Base-by-base conservation (phyloP, 2,797 vertebrate species). In the Todus mexicanus region DNA sequence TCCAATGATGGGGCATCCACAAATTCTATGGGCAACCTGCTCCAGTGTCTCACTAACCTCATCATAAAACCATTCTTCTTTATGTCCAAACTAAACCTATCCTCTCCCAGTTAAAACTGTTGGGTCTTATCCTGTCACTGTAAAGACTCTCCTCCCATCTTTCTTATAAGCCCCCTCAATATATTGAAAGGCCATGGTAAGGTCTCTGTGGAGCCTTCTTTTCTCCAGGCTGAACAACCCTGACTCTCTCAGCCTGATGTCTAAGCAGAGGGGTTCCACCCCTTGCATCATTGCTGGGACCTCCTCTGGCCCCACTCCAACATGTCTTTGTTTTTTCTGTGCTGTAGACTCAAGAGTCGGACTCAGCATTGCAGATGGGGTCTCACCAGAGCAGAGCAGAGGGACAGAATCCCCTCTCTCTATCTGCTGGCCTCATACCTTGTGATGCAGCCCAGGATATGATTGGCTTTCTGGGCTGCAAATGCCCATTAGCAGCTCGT, bases 351-450 rank as follows among this genome's bases (percentile, higher is more conserved):
- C n/a, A n/a, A n/a, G n/a, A n/a, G n/a, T n/a, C n/a, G n/a, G n/a
- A n/a, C n/a, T n/a, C n/a, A n/a, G n/a, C n/a, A 23, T n/a, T 59
- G 1, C 43, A 21, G 2, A 3, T 35, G 17, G 11, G 4, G 25
- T 48, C 37, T 56, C 35, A 63, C 8, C 2, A 77, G 21, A 56
- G 40, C 11, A 9, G 25, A 31, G 11, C 4, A 50, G 21, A 38
- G 47, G 8, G 31, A 29, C 6, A 54, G 29, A 54, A 70, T 14
- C 48, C 3, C 29, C 29, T 56, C 31, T 14, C 11, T 48, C 1
- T 2, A 42, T 18, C 12, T 56, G 6, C 35, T 86, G 65, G 5
- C 21, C 50, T 42, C 10, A 2, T 3, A 21, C 3, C 35, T 77
- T 12, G 10, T 77, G 5, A 26, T 56, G 22, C 21, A 56, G 17